Evolutionary conservation across 2,797 vertebrate genomes (phyloP), one percentile per base, ranked within the genome.

Genomic region (Bufotes viridis): DNA sequence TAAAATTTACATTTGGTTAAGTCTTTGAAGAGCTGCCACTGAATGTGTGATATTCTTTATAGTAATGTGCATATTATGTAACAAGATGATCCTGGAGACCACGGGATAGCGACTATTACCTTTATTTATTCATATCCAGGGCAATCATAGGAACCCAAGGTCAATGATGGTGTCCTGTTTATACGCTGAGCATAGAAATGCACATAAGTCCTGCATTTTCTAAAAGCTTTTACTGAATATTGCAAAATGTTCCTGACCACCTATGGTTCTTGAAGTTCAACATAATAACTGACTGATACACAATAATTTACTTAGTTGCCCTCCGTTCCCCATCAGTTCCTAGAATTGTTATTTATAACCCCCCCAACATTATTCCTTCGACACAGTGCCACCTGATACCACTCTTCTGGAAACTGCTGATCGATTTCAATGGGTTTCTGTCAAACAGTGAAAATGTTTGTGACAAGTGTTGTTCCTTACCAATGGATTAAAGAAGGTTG

Each of bases 41-140:
- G 83, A 85, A 75, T 61, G 72, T 75, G 72, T 24, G 58, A 76
- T 85, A 76, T 85, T 26, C 70, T 63, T 85, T 72, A 85, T 76
- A 53, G 55, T 76, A 85, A 85, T 85, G 70, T 75, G 72, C 34
- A 4, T 85, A 85, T 85, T 85, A 85, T 85, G 69, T 85, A 85
- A 63, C 55, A 61, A 72, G 83, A 63, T 24, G 10, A 49, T 85
- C 70, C 57, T 51, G 55, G 55, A 75, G 69, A 75, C 55, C 49
- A 34, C 70, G 51, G 67, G 55, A 61, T 17, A 49, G 82, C 69
- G 29, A 61, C 69, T 49, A 84, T 84, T 84, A 84, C 75, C 55
- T 74, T 53, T 49, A 75, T 82, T 67, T 82, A 82, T 84, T 84
- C 58, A 84, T 75, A 84, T 61, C 42, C 70, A 76, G 34, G 83